These are phyloP conservation scores for Apogon talboti DNA, from an alignment of 2,797 vertebrate species.

Conservation along the genomic window DNA sequence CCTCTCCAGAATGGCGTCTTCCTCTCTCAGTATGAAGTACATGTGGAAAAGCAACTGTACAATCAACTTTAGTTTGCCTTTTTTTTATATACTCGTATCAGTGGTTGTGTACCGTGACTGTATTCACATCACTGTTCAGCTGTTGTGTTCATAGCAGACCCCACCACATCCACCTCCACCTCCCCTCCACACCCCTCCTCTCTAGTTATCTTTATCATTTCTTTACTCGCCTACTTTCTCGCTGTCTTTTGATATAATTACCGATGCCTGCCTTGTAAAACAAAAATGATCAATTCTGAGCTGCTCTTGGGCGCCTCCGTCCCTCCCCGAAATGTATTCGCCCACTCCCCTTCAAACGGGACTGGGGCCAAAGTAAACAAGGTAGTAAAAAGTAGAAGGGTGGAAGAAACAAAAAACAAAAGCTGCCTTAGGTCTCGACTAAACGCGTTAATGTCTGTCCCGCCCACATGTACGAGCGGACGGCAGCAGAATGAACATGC, in stretches of 20 bases:
- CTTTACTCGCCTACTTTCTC: constrained; percentile 54
- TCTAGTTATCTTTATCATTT: constrained; percentile 12
- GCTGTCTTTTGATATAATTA: constrained; percentile 71
- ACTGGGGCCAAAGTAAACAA: constrained; percentile 57
- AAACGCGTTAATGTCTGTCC: constrained; percentile 22
- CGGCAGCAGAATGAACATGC: constrained; percentile 34
- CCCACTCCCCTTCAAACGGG: constrained; percentile 21
- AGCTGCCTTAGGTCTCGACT: constrained; percentile 66
- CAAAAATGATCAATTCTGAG: constrained; percentile 54
- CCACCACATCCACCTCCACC: constrained; percentile 51
- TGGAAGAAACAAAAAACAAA: constrained; percentile 22
- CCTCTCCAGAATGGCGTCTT: constrained; percentile 73
- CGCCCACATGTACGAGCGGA: not conserved
- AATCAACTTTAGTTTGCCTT: constrained; percentile 78
- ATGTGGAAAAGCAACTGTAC: constrained; percentile 81
- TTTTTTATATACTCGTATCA: constrained; percentile 73
- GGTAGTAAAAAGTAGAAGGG: constrained; percentile 32
- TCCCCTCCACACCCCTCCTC: constrained; percentile 1
- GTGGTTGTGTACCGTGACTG: constrained; percentile 69
- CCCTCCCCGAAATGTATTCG: constrained; percentile 37
- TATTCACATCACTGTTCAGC: constrained; percentile 66
- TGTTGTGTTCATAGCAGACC: constrained; percentile 59
- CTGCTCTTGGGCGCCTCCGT: constrained; percentile 49
- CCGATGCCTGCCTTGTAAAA: constrained; percentile 80
- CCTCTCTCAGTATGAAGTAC: constrained; percentile 76